Evolutionary conservation across 1,140 invertebrate genomes (phyloP), one percentile per base, ranked within the genome.

Genomic region (Drosophila cardini): DNA sequence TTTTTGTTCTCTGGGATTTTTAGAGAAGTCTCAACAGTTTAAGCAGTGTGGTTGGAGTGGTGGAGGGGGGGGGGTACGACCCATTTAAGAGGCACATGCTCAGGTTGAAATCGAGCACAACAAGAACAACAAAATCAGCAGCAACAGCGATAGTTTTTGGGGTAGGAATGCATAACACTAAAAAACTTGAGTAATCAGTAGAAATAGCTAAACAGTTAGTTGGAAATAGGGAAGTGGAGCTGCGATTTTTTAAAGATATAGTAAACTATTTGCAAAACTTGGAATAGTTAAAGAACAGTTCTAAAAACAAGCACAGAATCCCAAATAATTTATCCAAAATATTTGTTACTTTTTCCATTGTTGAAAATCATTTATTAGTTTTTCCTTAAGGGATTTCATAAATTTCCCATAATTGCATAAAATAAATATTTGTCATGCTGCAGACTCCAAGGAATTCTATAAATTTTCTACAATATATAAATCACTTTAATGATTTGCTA

Each of bases 101-200:
- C 78, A 82, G 75, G 83, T 86, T 75, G 83, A 78, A 57, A 86
- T 58, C 68, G 82, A 56, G 75, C 62, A 64, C 63, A 76, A 26
- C 56, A 55, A 4, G 30, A 48, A 60, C 13, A 62, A 45, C 21
- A 50, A 10, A 32, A 43, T 10, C n/a, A 21, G 16, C 11, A 40
- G 32, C 16, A 16, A 11, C 81, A 68, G 65, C 67, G 55, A 34
- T 70, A 30, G 71, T 74, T 74, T 46, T 68, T 50, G 26, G 5
- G 26, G 26, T 30, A 4, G 30, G 46, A 13, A 3, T 38, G 13
- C 2, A 45, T 10, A 8, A 57, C 30, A 76, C 34, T 87, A 87
- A 86, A 86, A 83, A 83, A 87, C 45, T 46, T 16, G 55, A 26
- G 32, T 15, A 67, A 57, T 65, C 21, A 43, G 16, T 3, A 38